Evolutionary conservation across 2,113 vertebrate genomes (phyloP).

Genomic region (Solenodon paradoxus): DNA sequence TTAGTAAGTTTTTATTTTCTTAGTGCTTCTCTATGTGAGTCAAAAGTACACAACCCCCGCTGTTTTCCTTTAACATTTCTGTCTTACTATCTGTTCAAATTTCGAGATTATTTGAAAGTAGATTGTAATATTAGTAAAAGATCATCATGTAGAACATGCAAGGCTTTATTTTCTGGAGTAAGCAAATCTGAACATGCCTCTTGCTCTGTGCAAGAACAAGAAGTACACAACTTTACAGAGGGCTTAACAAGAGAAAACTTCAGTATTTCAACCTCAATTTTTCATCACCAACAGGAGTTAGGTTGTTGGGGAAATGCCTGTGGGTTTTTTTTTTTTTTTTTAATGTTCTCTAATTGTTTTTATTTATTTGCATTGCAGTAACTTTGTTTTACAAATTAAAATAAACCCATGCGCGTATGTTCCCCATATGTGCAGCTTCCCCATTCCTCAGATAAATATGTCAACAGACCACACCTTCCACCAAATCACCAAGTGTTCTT

Average conservation of each 20-base stretch:
- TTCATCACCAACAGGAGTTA: neutral
- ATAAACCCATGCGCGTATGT: too few species aligned
- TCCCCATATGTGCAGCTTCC: too few species aligned
- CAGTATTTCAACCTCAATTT: neutral
- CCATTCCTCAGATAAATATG: too few species aligned
- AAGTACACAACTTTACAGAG: too few species aligned
- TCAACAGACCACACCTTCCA: too few species aligned
- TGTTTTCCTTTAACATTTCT: neutral
- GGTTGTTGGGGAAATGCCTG: neutral
- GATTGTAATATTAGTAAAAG: neutral
- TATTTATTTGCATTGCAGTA: too few species aligned
- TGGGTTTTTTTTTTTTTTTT: too few species aligned
- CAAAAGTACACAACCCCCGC: neutral
- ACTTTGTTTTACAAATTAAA: too few species aligned
- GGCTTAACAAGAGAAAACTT: too few species aligned
- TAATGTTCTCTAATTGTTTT: too few species aligned
- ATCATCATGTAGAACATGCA: neutral
- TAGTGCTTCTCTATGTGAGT: neutral
- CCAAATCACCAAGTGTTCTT: too few species aligned
- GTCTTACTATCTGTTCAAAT: slow-evolving; percentile 10
- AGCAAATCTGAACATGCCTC: neutral
- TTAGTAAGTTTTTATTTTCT: neutral
- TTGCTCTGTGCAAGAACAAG: neutral
- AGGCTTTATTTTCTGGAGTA: neutral
- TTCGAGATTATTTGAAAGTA: neutral